Evolutionary conservation across 64 coral and sea anemone genomes (phyloP).

Genomic region (Anthopleura sola): DNA sequence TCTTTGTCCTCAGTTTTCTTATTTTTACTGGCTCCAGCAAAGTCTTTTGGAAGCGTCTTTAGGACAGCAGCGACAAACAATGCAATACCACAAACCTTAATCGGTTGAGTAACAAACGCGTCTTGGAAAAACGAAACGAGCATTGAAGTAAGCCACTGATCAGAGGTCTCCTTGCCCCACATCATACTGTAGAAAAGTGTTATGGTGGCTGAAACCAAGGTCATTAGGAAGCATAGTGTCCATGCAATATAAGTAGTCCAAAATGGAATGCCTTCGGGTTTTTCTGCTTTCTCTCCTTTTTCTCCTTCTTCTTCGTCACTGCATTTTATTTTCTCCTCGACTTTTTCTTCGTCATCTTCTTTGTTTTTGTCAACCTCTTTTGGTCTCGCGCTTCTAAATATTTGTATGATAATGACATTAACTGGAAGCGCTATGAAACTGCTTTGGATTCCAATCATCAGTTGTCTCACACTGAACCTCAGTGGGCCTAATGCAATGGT

Average conservation of each 20-base stretch:
- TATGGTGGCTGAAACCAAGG: slow-evolving; percentile 18
- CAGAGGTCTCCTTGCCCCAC: slow-evolving; percentile 66
- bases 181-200: slow-evolving; percentile 64
- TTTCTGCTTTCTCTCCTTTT: background rate
- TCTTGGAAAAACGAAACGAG: slow-evolving; percentile 63
- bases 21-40: background rate
- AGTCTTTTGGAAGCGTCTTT: slow-evolving; percentile 14
- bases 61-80: slow-evolving; percentile 38
- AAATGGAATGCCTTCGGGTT: slow-evolving; percentile 32
- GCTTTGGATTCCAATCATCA: slow-evolving; percentile 59
- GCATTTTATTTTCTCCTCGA: background rate
- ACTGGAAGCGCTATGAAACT: slow-evolving; percentile 51
- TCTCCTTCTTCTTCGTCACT: background rate
- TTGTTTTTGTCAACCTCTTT: background rate
- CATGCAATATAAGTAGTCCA: slow-evolving; percentile 50
- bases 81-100: slow-evolving; percentile 41
- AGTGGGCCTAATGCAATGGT: slow-evolving; percentile 37
- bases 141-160: slow-evolving; percentile 62
- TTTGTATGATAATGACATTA: slow-evolving; percentile 48
- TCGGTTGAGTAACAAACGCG: slow-evolving; percentile 53
- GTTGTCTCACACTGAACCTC: slow-evolving; percentile 26
- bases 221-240: slow-evolving; percentile 22
- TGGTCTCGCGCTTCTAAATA: slow-evolving; percentile 40
- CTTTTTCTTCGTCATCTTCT: background rate
- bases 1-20: background rate